Evolutionary conservation across 2,797 vertebrate genomes (phyloP).

Genomic region (Anguilla megastoma): DNA sequence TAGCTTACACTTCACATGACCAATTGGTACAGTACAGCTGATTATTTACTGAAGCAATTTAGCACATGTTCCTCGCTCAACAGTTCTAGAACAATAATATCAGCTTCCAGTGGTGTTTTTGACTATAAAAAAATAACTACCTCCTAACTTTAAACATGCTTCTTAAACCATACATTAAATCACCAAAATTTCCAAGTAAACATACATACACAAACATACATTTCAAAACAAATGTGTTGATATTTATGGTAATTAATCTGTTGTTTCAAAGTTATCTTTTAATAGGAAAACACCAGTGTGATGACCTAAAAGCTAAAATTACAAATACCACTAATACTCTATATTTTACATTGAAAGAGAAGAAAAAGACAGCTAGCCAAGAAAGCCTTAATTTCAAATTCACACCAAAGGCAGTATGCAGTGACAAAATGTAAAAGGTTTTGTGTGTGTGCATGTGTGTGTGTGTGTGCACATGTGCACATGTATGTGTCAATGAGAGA

Average conservation of each 20-base stretch:
- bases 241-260: neutral
- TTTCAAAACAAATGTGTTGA: neutral
- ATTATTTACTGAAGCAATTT: neutral
- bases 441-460: neutral
- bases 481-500: too few relatives aligned
- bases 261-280: neutral
- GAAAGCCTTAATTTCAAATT: neutral
- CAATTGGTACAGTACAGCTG: neutral
- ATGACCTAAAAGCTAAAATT: neutral
- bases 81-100: neutral
- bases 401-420: neutral
- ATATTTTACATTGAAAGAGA: neutral
- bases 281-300: neutral
- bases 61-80: neutral
- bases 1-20: neutral
- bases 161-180: neutral
- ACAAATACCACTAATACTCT: neutral
- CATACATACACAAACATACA: neutral
- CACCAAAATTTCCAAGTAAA: neutral
- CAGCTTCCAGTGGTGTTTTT: neutral
- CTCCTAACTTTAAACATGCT: neutral
- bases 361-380: neutral
- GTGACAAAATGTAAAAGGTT: neutral
- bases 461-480: neutral
- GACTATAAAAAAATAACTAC: neutral